Evolutionary conservation across 1,140 invertebrate species (phyloP), one percentile per base, ranked within the genome.

Genomic region (Drosophila lini): DNA sequence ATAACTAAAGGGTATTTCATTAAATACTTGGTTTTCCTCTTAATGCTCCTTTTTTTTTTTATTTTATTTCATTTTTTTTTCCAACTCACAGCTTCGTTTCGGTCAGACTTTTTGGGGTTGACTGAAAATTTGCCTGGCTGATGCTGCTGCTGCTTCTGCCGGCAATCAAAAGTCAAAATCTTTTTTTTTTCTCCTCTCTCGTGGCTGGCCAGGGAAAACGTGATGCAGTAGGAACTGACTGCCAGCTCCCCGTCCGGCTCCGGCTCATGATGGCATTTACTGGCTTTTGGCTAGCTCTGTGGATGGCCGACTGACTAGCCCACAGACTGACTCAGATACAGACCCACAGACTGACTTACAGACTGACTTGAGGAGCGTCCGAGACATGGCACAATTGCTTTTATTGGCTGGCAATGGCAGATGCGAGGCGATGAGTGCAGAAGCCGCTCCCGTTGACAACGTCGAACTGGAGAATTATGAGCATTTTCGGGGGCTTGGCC

Each of bases 101-200:
- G 75, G 75, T 78, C 74, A 78, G 74, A 70, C 74, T 78, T 70
- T 71, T 73, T 71, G 69, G 69, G 65, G 65, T 61, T 77, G 74
- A 74, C 47, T 77, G 62, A 67, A 76, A 76, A 76, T 77, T 77
- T 76, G 74, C 47, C 52, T 77, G 47, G 57, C 68, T 79, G 68
- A 58, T 42, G 50, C 45, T 50, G 74, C 45, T 50, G 50, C 50
- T 25, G 68, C 70, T 80, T 80, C 65, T 61, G 53, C 47, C 59
- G 77, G 60, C 68, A 89, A 88, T 88, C 84, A 88, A 88, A 88
- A 88, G 84, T 84, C 84, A 89, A 88, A 84, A 88, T 88, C 84
- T 88, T 62, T 53, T 70, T 42, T 13, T 25, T 2, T 67, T 47
- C 67, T 15, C 19, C 19, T 9, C 42, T 44, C 19, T 7, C 1